Evolutionary conservation across 2,797 vertebrate genomes (phyloP).

Genomic region (Ctenosaura bakeri): DNA sequence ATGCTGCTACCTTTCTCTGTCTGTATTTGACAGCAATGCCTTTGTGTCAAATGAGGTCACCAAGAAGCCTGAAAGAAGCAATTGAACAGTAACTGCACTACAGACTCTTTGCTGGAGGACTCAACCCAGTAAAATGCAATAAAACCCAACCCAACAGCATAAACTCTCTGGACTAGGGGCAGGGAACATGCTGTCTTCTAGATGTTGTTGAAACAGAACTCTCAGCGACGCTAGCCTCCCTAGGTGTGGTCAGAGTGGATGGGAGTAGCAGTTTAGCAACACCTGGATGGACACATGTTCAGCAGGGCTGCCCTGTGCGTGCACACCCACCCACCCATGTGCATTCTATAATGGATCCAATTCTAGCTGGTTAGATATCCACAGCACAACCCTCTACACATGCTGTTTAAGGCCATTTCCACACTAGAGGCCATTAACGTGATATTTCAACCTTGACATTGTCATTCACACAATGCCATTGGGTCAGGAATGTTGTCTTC

Average conservation of each 20-base stretch:
- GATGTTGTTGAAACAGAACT: not conserved
- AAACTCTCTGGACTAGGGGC: not conserved
- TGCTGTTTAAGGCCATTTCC: not conserved
- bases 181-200: not conserved
- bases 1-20: not conserved
- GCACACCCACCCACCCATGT: too few species aligned
- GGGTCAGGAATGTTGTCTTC: too few species aligned
- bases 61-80: not conserved
- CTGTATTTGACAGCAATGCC: not conserved
- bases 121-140: not conserved
- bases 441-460: too few species aligned
- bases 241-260: not conserved
- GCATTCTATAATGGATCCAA: too few species aligned
- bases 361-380: not conserved
- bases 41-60: conserved; percentile 34
- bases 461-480: too few species aligned
- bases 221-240: too few species aligned
- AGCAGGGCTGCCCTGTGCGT: not conserved
- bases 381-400: not conserved
- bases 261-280: not conserved
- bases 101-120: not conserved
- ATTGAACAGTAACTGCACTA: not conserved
- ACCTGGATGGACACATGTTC: not conserved
- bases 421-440: too few species aligned
- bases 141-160: not conserved